Conservation (phyloP, 2,888 invertebrate species). For the Phyllotreta striolata region DNA sequence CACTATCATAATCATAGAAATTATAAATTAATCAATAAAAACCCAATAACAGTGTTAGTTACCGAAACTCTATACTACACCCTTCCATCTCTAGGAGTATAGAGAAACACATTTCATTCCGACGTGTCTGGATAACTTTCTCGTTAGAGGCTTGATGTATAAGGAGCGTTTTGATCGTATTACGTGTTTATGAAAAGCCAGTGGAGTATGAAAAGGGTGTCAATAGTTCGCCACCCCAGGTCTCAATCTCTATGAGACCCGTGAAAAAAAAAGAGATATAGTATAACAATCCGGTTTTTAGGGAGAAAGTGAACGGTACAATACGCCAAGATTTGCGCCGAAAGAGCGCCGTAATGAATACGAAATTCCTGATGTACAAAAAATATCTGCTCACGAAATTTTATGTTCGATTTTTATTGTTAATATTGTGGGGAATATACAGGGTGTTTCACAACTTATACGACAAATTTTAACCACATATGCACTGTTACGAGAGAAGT, state of each 20-base stretch:
- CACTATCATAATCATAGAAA: too few relatives aligned
- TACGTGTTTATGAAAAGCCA: constrained; percentile 23
- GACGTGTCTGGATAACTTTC: constrained; percentile 20
- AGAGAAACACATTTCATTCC: constrained; percentile 17
- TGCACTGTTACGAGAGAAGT: too few relatives aligned
- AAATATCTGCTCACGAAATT: too few relatives aligned
- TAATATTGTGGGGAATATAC: too few relatives aligned
- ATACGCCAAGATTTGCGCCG: not conserved
- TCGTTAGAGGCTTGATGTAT: constrained; percentile 27
- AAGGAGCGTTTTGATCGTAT: constrained; percentile 24
- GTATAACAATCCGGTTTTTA: not conserved
- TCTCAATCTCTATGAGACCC: not conserved
- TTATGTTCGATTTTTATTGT: too few relatives aligned
- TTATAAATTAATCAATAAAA: too few relatives aligned
- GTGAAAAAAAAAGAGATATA: constrained; percentile 1
- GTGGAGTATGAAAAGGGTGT: constrained; percentile 22
- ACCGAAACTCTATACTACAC: not conserved
- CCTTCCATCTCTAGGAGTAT: constrained; percentile 19
- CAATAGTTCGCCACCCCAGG: constrained; percentile 10
- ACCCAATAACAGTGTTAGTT: not conserved
- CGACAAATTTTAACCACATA: too few relatives aligned
- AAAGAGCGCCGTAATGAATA: too few relatives aligned
- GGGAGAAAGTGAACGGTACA: not conserved
- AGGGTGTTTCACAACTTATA: too few relatives aligned
- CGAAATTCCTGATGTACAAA: too few relatives aligned